phyloP scores from a whole-genome alignment of 30 jellyfish, hydroid and myxozoan species.

The Turritopsis dohrnii region DNA sequence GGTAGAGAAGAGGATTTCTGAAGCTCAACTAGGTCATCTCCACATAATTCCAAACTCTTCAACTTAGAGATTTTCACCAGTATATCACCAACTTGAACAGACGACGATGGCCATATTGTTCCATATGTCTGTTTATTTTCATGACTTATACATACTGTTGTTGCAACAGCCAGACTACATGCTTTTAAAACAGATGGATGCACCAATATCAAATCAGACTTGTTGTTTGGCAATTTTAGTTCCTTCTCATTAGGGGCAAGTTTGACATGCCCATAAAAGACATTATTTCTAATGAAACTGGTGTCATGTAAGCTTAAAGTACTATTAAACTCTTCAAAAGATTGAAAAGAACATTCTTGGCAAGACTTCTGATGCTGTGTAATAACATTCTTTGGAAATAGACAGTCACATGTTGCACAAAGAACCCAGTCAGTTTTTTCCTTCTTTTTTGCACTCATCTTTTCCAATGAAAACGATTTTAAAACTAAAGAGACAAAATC shows the following conservation, averaged over 20 bases:
- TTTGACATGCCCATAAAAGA: constrained; percentile 19
- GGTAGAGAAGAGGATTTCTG: background rate
- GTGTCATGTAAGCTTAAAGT: background rate
- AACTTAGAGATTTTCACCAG: constrained; percentile 5
- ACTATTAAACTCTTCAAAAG: background rate
- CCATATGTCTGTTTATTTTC: constrained; percentile 41
- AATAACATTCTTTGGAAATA: constrained; percentile 39
- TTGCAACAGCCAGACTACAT: constrained; percentile 43
- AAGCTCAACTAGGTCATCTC: background rate
- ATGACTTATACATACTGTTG: constrained; percentile 22
- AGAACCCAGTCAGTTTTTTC: constrained; percentile 54
- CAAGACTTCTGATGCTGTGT: constrained; percentile 29
- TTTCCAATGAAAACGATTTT: background rate
- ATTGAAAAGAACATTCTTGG: background rate
- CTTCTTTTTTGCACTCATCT: constrained; percentile 74
- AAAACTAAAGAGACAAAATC: constrained; percentile 24
- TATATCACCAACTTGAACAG: constrained; percentile 36
- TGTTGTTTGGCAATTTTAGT: constrained; percentile 10
- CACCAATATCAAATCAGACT: constrained; percentile 45
- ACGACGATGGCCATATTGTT: constrained; percentile 50
- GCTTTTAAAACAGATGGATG: constrained; percentile 64
- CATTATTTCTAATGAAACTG: constrained; percentile 25
- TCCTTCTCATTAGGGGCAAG: background rate
- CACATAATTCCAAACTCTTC: background rate
- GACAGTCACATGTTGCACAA: constrained; percentile 48